Percentiles rank a stretch among this genome's conserved stretches.
These are phyloP conservation scores for Oophaga sylvatica DNA, from an alignment of 2,797 vertebrate species.

Conservation along the genomic window DNA sequence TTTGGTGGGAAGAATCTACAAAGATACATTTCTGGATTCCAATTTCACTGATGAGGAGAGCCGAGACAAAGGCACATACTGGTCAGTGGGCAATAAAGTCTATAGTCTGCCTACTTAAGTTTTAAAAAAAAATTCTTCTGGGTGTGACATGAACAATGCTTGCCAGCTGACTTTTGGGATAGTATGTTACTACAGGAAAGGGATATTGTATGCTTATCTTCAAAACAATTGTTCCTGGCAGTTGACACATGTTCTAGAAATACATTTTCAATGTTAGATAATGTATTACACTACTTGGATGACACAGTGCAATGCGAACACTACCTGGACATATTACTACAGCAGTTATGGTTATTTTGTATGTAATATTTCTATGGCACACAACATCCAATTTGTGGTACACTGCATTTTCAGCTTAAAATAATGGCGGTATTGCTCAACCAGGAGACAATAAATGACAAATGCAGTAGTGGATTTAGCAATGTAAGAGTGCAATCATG, in stretches of 20 bases:
- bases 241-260: background rate
- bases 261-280: background rate
- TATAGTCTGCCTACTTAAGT: background rate
- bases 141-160: background rate
- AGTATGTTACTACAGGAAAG: background rate
- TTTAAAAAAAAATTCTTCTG: background rate
- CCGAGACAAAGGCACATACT: slow-evolving; percentile 85
- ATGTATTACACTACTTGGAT: background rate
- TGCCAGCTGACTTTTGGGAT: background rate
- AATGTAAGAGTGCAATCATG: background rate
- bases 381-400: background rate
- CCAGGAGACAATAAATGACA: background rate
- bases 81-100: slow-evolving; percentile 77
- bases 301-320: background rate
- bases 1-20: slow-evolving; percentile 94
- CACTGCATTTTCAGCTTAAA: background rate
- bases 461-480: background rate
- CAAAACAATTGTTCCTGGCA: background rate
- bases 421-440: background rate
- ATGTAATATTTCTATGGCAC: background rate
- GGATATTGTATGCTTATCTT: background rate
- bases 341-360: background rate
- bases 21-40: slow-evolving; percentile 95
- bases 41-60: slow-evolving; percentile 87
- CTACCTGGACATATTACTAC: background rate